These are phyloP conservation scores for Mus caroli DNA, from an alignment of 2,797 vertebrate genomes.

Conservation along the genomic window DNA sequence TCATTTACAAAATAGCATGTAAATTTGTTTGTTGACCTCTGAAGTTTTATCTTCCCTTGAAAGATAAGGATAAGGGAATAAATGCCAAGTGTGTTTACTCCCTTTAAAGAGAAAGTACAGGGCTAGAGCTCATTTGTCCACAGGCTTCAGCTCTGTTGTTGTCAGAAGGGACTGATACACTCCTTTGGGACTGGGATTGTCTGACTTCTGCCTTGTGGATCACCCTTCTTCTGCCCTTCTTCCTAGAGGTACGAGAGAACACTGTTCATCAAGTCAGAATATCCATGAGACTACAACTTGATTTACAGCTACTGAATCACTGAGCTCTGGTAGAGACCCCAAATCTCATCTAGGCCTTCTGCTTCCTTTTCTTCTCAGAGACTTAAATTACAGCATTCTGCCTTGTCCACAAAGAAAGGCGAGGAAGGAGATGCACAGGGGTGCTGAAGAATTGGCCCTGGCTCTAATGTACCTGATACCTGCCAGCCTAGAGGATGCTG, in stretches of 20 bases:
- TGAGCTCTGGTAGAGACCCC: neutral
- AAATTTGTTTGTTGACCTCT: neutral
- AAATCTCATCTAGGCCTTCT: neutral
- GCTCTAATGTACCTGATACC: neutral
- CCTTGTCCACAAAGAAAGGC: neutral
- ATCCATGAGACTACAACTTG: neutral
- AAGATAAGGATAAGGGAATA: slow-evolving; percentile 19
- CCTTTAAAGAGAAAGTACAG: neutral
- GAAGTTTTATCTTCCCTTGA: slow-evolving; percentile 30
- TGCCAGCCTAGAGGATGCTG: neutral
- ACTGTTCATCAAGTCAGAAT: neutral
- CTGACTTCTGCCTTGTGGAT: neutral
- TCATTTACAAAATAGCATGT: neutral
- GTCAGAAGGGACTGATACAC: neutral
- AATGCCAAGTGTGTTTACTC: neutral
- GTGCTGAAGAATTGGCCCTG: neutral
- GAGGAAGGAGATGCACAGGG: neutral
- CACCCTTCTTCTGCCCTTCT: neutral
- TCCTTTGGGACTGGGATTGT: neutral
- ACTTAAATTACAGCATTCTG: neutral
- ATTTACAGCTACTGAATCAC: neutral
- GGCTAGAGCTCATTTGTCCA: neutral
- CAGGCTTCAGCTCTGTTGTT: neutral
- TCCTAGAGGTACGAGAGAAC: neutral
- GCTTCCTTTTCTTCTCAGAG: neutral